These are phyloP conservation scores for Polyodon spathula DNA, from an alignment of 2,113 vertebrate genomes.

Conservation along the genomic window DNA sequence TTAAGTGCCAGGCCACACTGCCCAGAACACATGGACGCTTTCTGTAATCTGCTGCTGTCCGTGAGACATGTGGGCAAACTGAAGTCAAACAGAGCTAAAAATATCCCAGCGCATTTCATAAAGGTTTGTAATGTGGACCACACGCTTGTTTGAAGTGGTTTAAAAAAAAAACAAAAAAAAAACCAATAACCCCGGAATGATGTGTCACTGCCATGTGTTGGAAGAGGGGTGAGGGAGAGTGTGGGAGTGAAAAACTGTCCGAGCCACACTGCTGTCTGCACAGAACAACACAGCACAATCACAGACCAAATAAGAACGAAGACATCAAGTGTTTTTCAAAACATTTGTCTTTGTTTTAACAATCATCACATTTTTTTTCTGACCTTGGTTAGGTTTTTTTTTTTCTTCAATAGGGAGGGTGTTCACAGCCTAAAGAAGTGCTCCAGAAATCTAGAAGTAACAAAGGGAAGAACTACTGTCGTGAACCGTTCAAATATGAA, in stretches of 20 bases:
- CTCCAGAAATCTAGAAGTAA: no score
- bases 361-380: conserved; percentile 25
- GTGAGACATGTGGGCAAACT: conserved; percentile 24
- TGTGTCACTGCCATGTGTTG: conserved; percentile 23
- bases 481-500: no score
- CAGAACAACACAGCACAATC: conserved; percentile 1
- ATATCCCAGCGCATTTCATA: conserved; percentile 36
- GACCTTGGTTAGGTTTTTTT: not conserved
- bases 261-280: conserved; percentile 13
- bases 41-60: conserved; percentile 32
- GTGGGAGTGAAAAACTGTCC: conserved; percentile 12
- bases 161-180: not conserved
- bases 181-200: conserved; percentile 22
- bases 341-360: conserved; percentile 23
- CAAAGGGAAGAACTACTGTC: no score
- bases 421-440: not conserved
- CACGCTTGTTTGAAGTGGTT: conserved; percentile 32
- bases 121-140: conserved; percentile 47
- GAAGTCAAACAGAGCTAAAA: conserved; percentile 41
- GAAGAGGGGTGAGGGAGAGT: conserved; percentile 41
- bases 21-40: conserved; percentile 24
- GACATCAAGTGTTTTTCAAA: conserved; percentile 18
- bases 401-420: no score
- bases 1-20: conserved; percentile 4
- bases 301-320: conserved; percentile 4